Conservation (phyloP, 2,888 invertebrate genomes). For the Trichogramma dendrolimi region DNA sequence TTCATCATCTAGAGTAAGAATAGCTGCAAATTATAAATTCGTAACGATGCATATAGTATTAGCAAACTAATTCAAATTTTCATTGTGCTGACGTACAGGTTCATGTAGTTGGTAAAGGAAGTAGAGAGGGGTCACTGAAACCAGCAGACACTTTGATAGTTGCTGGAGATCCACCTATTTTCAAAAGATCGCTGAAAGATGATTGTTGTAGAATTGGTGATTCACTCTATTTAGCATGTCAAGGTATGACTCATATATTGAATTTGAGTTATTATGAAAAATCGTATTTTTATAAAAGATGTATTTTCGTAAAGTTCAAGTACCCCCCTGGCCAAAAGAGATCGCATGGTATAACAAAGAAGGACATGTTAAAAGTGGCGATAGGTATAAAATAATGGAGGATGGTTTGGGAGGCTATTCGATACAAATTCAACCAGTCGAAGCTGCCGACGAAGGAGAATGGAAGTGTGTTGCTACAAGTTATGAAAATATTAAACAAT, state of each 20-base stretch:
- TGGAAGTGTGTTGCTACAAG: slow-evolving; percentile 87
- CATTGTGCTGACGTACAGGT: slow-evolving; percentile 51
- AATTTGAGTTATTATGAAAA: neutral
- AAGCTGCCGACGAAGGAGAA: slow-evolving; percentile 80
- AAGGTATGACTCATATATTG: slow-evolving; percentile 55
- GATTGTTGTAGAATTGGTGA: slow-evolving; percentile 76
- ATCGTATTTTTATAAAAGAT: neutral
- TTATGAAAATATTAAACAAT: slow-evolving; percentile 69
- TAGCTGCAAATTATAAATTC: neutral
- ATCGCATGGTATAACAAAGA: slow-evolving; percentile 85
- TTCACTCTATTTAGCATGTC: slow-evolving; percentile 68
- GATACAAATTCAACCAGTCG: slow-evolving; percentile 70
- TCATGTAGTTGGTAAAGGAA: slow-evolving; percentile 72
- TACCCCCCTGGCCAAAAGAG: slow-evolving; percentile 80
- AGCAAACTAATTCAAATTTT: neutral
- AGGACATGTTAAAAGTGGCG: slow-evolving; percentile 67
- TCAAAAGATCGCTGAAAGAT: slow-evolving; percentile 70
- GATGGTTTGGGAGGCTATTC: slow-evolving; percentile 81
- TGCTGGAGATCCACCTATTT: slow-evolving; percentile 72
- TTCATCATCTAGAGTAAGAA: slow-evolving; percentile 67
- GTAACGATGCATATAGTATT: neutral
- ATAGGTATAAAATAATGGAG: slow-evolving; percentile 71
- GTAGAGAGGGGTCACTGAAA: slow-evolving; percentile 66
- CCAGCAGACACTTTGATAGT: slow-evolving; percentile 62
- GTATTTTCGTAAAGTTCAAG: slow-evolving; percentile 59